Evolutionary conservation across 2,888 invertebrate species (phyloP), one percentile per base, ranked within the genome.

Genomic region (Rotaria socialis): DNA sequence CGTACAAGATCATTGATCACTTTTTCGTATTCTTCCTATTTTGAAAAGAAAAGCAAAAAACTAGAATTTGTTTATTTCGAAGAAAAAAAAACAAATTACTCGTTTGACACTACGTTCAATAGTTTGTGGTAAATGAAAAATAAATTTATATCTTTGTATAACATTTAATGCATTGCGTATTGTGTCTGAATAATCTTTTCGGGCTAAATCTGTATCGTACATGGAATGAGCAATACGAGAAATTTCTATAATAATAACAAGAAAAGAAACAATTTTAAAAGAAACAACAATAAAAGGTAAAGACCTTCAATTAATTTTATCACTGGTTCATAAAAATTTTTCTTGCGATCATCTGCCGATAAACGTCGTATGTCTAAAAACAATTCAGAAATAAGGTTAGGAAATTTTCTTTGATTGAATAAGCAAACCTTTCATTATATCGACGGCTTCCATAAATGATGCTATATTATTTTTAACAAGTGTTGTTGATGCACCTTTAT

Each of bases 371-470:
- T 85, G 35, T 86, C 86, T 75, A 75, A 19, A 35, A 35, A 35
- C 35, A 35, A 35, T 35, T 35, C 50, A 50, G 50, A 50, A 50
- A 11, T 14, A 50, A 50, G 14, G 35, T 35, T 35, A 50, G 14
- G 50, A 50, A 50, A 11, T 50, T 14, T 50, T 50, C 8, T 4
- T 11, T 50, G 50, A 50, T 27, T 2, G 4, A 0, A 41, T n/a
- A 1, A 75, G 24, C n/a, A 43, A 24, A 75, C 75, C 75, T 85
- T 86, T 86, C 86, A 86, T 86, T 27, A 86, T 86, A n/a, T 86
- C 85, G 35, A 86, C 85, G 22, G 86, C 86, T 52, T 86, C 86
- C 86, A 86, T 86, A 50, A 86, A 86, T 41, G 86, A 86, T 27
- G 86, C 85, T 27, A 86, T 86, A 84, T 86, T 86, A 47, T 56